Percentiles rank a stretch among this genome's conserved stretches.
These are phyloP conservation scores for Neosilurus mollespiculum DNA, from an alignment of 2,797 vertebrate genomes.

Conservation along the genomic window DNA sequence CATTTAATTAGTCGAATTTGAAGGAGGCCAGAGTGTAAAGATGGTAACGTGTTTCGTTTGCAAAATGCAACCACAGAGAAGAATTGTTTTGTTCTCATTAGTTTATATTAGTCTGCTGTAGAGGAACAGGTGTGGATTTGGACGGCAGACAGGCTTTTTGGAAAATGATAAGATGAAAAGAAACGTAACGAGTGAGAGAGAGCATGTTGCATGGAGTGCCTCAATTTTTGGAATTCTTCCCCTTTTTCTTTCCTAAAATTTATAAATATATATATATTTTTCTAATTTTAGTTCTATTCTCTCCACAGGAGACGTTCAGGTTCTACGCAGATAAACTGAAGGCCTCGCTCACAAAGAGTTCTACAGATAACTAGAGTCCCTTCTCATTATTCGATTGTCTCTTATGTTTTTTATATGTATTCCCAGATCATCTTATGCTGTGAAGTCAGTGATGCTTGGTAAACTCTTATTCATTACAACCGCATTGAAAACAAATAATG, in stretches of 20 bases:
- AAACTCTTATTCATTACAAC: conserved; percentile 31
- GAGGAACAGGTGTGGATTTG: not conserved
- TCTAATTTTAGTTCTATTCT: not conserved
- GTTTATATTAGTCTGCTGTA: not conserved
- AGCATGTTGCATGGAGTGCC: not conserved
- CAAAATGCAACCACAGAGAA: conserved; percentile 49
- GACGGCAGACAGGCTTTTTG: not conserved
- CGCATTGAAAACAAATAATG: conserved; percentile 44
- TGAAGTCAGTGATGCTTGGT: conserved; percentile 54
- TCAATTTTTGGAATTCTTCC: not conserved
- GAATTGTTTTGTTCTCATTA: conserved; percentile 26
- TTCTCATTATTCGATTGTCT: conserved; percentile 10
- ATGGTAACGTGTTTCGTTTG: conserved; percentile 51
- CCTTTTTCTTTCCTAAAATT: not conserved
- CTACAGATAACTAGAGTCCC: conserved; percentile 58
- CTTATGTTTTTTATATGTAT: conserved; percentile 27
- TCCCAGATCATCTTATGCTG: conserved; percentile 54
- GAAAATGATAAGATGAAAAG: too few relatives aligned
- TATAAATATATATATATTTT: not conserved
- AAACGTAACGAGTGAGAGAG: not conserved
- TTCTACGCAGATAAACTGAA: conserved; percentile 82
- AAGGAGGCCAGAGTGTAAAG: conserved; percentile 38
- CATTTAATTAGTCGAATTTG: conserved; percentile 54
- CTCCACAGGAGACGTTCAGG: conserved; percentile 79
- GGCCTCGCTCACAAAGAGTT: conserved; percentile 25